Evolutionary conservation across 2,797 vertebrate species (phyloP).

Genomic region (Dermochelys coriacea): DNA sequence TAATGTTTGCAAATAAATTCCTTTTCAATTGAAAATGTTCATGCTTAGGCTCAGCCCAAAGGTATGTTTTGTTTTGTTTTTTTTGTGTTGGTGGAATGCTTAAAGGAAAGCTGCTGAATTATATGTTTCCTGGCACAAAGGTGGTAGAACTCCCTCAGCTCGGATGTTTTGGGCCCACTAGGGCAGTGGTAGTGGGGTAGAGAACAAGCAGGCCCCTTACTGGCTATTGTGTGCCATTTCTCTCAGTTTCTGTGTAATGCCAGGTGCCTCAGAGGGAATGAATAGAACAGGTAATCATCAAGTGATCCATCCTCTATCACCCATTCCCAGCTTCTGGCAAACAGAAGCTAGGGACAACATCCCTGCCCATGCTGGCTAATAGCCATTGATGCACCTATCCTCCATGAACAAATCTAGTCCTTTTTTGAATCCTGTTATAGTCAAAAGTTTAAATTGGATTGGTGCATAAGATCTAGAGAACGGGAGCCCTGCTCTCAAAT

Average conservation of each 20-base stretch:
- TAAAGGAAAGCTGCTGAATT: background rate
- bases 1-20: background rate
- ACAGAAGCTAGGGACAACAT: too few relatives aligned
- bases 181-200: background rate
- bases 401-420: too few relatives aligned
- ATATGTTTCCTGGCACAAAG: background rate
- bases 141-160: background rate
- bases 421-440: too few relatives aligned
- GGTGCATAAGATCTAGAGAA: too few relatives aligned
- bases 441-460: too few relatives aligned
- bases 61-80: background rate
- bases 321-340: too few relatives aligned
- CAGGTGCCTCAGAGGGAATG: too few relatives aligned
- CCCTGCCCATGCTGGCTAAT: too few relatives aligned
- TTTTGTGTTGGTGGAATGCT: background rate
- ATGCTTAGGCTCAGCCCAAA: background rate
- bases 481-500: too few relatives aligned
- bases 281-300: too few relatives aligned
- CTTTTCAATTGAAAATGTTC: background rate
- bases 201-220: background rate
- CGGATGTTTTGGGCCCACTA: background rate
- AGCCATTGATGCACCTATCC: too few relatives aligned
- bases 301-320: too few relatives aligned
- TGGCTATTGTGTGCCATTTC: background rate
- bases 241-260: background rate